Evolutionary conservation across 64 coral and sea anemone genomes (phyloP).

Genomic region (Montipora capricornis): DNA sequence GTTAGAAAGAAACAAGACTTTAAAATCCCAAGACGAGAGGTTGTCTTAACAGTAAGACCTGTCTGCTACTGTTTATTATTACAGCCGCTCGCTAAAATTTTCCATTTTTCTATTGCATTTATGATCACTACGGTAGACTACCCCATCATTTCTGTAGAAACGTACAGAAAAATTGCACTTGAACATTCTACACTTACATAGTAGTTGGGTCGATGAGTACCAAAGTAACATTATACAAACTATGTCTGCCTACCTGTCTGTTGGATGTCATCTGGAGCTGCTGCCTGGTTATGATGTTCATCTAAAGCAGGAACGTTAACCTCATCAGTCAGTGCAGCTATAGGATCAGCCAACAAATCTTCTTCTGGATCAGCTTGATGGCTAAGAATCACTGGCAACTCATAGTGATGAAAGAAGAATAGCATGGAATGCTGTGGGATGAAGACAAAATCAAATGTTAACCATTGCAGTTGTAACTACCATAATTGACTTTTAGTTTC

Average conservation of each 20-base stretch:
- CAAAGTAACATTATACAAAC: neutral
- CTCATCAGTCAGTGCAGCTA: conserved; percentile 83
- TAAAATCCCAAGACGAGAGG: too few species aligned
- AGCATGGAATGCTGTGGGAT: conserved; percentile 94
- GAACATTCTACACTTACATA: too few species aligned
- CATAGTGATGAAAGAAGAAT: conserved; percentile 98
- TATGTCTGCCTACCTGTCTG: neutral
- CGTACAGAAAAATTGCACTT: too few species aligned
- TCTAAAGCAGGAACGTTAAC: conserved; percentile 56
- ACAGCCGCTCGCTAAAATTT: too few species aligned
- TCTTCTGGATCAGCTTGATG: conserved; percentile 84
- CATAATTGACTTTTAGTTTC: too few species aligned
- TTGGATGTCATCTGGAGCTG: neutral
- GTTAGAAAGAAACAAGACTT: too few species aligned
- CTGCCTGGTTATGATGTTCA: neutral
- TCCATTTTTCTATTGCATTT: too few species aligned
- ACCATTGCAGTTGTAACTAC: neutral
- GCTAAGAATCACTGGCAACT: conserved; percentile 91
- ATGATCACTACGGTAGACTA: too few species aligned
- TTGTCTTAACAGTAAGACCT: too few species aligned
- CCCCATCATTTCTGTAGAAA: too few species aligned
- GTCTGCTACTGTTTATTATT: too few species aligned
- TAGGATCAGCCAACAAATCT: conserved; percentile 85
- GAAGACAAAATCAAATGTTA: neutral
- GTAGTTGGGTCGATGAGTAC: too few species aligned